Conservation (phyloP, 2,888 invertebrate species). For the Pammene fasciana region DNA sequence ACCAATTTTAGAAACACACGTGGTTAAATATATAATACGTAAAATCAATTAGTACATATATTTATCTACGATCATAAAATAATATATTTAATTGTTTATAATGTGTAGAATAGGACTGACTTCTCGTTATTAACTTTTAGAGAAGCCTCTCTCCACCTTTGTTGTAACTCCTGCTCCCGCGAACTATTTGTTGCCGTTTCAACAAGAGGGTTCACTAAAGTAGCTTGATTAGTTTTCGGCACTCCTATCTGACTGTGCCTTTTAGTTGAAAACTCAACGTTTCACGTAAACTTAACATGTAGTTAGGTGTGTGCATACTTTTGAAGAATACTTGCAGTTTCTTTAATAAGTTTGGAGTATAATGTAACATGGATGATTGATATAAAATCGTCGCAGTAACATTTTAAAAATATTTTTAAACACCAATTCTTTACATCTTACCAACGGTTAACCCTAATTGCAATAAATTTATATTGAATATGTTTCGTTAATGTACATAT, state of each 20-base stretch:
- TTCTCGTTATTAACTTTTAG: conserved; percentile 16
- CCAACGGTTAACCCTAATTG: not conserved
- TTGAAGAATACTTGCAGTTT: no score
- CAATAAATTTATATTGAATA: not conserved
- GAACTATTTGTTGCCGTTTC: conserved; percentile 10
- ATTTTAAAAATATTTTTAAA: no score
- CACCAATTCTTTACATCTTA: no score
- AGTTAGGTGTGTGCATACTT: not conserved
- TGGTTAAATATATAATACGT: no score
- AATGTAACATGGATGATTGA: no score
- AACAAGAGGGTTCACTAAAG: conserved; percentile 7
- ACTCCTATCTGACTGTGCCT: not conserved
- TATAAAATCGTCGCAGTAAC: no score
- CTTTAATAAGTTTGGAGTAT: no score
- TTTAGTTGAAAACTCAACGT: conserved; percentile 9
- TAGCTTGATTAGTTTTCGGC: conserved; percentile 1
- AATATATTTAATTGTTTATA: no score
- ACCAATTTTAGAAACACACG: no score
- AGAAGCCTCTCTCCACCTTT: not conserved
- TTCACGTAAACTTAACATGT: not conserved
- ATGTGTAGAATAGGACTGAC: not conserved
- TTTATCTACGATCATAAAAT: no score
- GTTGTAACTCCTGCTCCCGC: not conserved
- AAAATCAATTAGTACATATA: no score
- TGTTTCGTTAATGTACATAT: not conserved